Base-by-base conservation (phyloP, 2,113 vertebrate species). In the Centropus bengalensis region DNA sequence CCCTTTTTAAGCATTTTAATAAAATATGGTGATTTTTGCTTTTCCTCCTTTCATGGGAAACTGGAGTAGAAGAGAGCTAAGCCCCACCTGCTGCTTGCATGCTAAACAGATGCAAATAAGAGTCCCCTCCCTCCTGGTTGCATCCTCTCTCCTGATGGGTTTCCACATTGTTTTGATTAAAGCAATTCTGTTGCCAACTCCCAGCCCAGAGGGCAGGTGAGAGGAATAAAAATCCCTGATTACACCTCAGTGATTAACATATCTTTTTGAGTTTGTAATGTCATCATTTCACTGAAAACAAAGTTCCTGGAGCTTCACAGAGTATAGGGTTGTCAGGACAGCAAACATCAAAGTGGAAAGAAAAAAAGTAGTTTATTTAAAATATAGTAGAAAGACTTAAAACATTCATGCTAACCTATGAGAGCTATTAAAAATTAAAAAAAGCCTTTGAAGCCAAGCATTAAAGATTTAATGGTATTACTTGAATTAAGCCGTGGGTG, bases 391-490 rank as follows among this genome's bases (percentile, higher is more conserved):
- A 73, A 93, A 56, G 88, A 71, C 88, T 93, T 94, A 88, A 92
- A 93, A 77, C 82, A 36, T 81, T 88, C 0, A 5, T 54, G 76
- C 51, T 96, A 91, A 88, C 88, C 90, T 91, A 79, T 94, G 82
- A 95, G 82, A 82, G 88, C 93, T 88, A 86, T 95, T 96, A 97
- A 94, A 94, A 97, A 86, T 82, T 38, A 1, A 42, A 79, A 88
- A 88, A 88, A 49, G 47, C 73, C 96, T 96, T 96, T 96, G 96
- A 96, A 96, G 96, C 21, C 30, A n/a, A 91, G 88, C 94, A 96
- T 96, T 93, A 95, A 96, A 96, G 96, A 95, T 96, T 88, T 93
- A 95, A 94, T 92, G 63, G 92, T 95, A 95, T 94, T 96, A 96
- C 94, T 96, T 96, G 96, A 94, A 78, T 84, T 38, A 93, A 75